Conservation (phyloP, 2,113 vertebrate species). For the Redunca redunca region DNA sequence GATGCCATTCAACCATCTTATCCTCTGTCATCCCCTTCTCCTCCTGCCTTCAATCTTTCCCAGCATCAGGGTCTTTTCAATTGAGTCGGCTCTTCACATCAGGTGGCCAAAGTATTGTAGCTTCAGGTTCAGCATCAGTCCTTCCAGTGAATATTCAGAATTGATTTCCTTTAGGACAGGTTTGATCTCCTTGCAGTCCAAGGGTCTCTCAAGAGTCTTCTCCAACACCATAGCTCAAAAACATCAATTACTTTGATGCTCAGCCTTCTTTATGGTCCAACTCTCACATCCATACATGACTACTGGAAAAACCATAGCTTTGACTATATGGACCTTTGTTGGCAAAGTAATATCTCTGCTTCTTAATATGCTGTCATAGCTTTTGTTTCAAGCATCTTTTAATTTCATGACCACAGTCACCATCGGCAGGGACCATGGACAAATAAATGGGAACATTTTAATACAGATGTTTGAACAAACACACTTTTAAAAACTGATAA, state of each 20-base stretch:
- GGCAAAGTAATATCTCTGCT: background rate
- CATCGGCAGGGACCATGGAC: background rate
- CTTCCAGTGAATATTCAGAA: background rate
- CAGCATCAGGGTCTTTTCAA: too few species aligned
- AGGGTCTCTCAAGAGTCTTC: background rate
- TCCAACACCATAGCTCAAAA: background rate
- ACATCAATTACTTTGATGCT: background rate
- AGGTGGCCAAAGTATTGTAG: too few species aligned
- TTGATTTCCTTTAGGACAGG: background rate
- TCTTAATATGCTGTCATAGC: background rate
- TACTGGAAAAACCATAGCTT: background rate
- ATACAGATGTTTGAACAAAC: background rate
- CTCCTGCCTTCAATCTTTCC: too few species aligned
- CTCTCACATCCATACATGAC: background rate
- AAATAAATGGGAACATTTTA: background rate
- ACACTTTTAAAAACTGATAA: background rate
- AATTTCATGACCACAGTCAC: background rate
- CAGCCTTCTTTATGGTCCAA: background rate
- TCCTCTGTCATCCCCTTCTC: too few species aligned
- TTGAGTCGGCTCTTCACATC: too few species aligned
- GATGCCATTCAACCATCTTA: too few species aligned
- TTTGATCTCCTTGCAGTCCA: background rate
- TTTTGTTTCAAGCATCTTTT: background rate
- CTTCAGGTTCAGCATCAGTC: background rate
- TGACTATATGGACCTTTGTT: background rate